Conservation (phyloP, 2,113 vertebrate genomes). For the Colistium nudipinnis region DNA sequence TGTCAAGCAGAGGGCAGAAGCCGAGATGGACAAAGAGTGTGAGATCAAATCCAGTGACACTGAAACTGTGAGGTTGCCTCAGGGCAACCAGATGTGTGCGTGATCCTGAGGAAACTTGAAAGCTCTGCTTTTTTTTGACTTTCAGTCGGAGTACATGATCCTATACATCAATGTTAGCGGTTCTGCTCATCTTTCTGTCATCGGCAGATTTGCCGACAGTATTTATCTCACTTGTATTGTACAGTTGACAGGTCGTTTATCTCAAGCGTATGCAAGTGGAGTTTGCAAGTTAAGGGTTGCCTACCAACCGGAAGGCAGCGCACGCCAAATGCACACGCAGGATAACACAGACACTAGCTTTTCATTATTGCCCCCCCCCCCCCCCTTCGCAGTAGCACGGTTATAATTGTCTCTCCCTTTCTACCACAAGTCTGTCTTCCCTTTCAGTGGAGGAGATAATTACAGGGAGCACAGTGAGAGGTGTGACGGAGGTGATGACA, state of each 20-base stretch:
- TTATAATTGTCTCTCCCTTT: neutral
- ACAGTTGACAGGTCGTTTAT: no score
- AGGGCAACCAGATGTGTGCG: slow-evolving; percentile 16
- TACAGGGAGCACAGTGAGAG: slow-evolving; percentile 64
- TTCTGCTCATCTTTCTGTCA: neutral
- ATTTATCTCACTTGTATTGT: no score
- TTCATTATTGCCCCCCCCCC: slow-evolving; percentile 17
- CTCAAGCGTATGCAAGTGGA: no score
- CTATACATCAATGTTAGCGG: rapidly evolving
- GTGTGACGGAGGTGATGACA: slow-evolving; percentile 61
- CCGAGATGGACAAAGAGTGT: no score
- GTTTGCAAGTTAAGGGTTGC: no score
- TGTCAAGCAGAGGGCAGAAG: neutral
- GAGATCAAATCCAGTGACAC: slow-evolving; percentile 14
- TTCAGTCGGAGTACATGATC: neutral
- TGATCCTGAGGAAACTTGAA: neutral
- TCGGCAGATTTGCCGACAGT: no score
- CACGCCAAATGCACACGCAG: slow-evolving; percentile 5
- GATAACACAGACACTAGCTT: slow-evolving; percentile 4
- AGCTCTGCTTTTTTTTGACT: neutral
- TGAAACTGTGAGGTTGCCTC: neutral
- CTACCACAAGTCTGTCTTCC: slow-evolving; percentile 16
- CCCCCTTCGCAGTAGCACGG: neutral
- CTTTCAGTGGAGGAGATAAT: slow-evolving; percentile 63
- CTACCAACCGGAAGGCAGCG: no score